A percentile compares a stretch with the other conserved stretches of the same genome.
phyloP scores from a whole-genome alignment of 2,888 invertebrate genomes.

The Chrysomela aeneicollis region DNA sequence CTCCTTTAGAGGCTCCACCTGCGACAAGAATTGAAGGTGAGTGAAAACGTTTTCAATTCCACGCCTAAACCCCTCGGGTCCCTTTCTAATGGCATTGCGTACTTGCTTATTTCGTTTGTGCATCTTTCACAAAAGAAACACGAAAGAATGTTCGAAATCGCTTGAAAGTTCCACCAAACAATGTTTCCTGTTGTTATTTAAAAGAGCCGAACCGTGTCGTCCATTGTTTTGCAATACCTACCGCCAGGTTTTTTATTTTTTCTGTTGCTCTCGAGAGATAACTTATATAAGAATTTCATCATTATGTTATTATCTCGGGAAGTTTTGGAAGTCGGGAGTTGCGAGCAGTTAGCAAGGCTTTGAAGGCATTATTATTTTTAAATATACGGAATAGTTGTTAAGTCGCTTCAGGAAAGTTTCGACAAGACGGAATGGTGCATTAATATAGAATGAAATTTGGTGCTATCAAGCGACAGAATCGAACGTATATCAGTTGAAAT shows the following conservation, averaged over 20 bases:
- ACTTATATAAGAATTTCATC: constrained; percentile 59
- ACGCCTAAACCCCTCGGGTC: background rate
- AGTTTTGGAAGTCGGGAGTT: constrained; percentile 22
- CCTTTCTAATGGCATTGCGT: constrained; percentile 35
- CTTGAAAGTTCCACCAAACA: constrained; percentile 52
- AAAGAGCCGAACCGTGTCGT: constrained; percentile 35
- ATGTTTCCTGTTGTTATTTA: constrained; percentile 54
- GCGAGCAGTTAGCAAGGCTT: constrained; percentile 25
- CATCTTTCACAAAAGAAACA: constrained; percentile 51
- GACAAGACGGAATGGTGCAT: background rate
- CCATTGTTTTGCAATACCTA: constrained; percentile 54
- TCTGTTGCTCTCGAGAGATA: constrained; percentile 49
- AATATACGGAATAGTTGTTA: constrained; percentile 29
- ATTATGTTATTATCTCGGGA: constrained; percentile 48
- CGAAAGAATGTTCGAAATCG: constrained; percentile 52
- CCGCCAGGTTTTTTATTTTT: constrained; percentile 49
- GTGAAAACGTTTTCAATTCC: constrained; percentile 17
- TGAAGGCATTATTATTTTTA: constrained; percentile 32
- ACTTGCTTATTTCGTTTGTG: constrained; percentile 49
- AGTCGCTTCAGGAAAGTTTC: constrained; percentile 12
- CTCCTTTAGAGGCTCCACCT: constrained; percentile 51
- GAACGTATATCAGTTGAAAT: too few relatives aligned
- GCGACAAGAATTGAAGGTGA: constrained; percentile 56
- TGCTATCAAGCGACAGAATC: background rate
- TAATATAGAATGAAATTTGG: too few relatives aligned